These are phyloP conservation scores for Dicyrtoma fusca DNA, from an alignment of 2,888 invertebrate genomes.

Conservation along the genomic window DNA sequence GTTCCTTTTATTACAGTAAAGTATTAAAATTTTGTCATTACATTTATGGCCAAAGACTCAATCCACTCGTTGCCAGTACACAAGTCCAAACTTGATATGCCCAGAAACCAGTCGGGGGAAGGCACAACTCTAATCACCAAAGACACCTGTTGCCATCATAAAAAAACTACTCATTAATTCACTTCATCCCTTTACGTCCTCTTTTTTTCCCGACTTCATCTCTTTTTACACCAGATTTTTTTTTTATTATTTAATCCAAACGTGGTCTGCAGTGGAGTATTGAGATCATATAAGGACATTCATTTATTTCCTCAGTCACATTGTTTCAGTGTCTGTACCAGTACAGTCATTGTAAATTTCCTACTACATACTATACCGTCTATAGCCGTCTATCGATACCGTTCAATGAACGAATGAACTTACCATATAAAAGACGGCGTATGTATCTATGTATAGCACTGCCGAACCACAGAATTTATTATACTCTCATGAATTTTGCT, in stretches of 20 bases:
- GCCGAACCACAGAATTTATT: too few species aligned
- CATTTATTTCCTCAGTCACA: too few species aligned
- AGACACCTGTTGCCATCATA: slow-evolving; percentile 63
- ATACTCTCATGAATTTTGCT: too few species aligned
- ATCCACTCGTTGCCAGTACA: slow-evolving; percentile 61
- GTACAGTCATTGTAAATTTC: too few species aligned
- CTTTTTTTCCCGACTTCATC: not conserved
- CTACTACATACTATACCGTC: too few species aligned
- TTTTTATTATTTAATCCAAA: not conserved
- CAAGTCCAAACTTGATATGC: slow-evolving; percentile 67
- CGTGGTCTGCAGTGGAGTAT: not conserved
- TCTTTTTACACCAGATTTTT: not conserved
- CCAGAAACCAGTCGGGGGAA: slow-evolving; percentile 69
- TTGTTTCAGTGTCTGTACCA: too few species aligned
- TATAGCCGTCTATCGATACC: too few species aligned
- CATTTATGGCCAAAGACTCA: slow-evolving; percentile 52
- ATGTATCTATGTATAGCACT: too few species aligned
- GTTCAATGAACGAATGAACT: too few species aligned
- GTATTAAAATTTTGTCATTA: slow-evolving; percentile 37
- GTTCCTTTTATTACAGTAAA: too few species aligned
- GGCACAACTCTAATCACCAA: slow-evolving; percentile 67
- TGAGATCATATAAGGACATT: too few species aligned
- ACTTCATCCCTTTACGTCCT: not conserved
- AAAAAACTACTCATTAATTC: slow-evolving; percentile 22
- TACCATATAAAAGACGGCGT: too few species aligned